Base-by-base conservation (phyloP, 2,113 vertebrate species). In the Pelobates fuscus region DNA sequence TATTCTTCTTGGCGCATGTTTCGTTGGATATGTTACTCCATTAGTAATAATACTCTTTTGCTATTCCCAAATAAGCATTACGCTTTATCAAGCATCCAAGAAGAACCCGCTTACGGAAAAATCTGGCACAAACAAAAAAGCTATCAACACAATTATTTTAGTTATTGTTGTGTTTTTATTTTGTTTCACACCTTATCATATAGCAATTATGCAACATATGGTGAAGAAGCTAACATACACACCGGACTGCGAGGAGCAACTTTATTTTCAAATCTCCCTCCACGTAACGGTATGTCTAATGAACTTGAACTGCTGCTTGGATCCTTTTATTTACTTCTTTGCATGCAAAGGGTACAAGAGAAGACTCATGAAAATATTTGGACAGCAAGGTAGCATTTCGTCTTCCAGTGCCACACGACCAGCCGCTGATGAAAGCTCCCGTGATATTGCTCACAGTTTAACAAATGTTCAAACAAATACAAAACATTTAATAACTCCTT, bases 321-420 rank as follows among this genome's bases (percentile, higher is more conserved):
- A 99, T 81, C 97, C 97, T 2, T 97, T 99, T 32, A 94, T 99
- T 79, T 99, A 99, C 79, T 98, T 99, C 87, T 99, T 98, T 67
- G 95, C 97, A 41, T 99, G 97, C 70, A 97, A 95, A 86, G 96
- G 97, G 80, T 99, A 99, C 86, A 99, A 98, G 85, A 93, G 91
- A 79, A 97, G 94, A 80, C 85, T 99, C 15, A 81, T 94, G 87
- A 97, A 90, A 89, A 89, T 99, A 78, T 67, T 99, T 52, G 94
- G 79, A 83, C 86, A 89, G 11, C 94, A 95, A 78, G 91, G 90
- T 59, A 99, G 95, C 2, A 75, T 92, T 62, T 98, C 95, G 0
- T 89, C 95, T 85, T 99, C 97, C 71, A 99, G 96, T 0, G 93
- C 84, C 1, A 94, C 78, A 63, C 93, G 86, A 81, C 93, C 93